phyloP scores from a whole-genome alignment of 1,140 invertebrate species.

The Polypedilum pembai region DNA sequence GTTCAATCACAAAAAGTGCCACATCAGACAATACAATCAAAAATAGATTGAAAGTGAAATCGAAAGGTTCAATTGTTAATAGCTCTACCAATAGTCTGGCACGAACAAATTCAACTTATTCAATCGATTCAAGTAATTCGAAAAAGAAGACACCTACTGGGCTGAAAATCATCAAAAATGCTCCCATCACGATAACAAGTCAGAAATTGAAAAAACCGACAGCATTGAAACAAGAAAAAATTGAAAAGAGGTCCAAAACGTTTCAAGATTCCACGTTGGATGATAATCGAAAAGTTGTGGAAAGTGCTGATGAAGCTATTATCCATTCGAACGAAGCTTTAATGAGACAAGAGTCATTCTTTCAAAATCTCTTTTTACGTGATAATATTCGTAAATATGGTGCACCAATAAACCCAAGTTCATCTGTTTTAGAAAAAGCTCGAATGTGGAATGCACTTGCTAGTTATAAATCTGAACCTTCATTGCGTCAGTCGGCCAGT shows the following conservation, averaged over 20 bases:
- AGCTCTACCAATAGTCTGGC: constrained; percentile 39
- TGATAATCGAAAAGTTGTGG: constrained; percentile 43
- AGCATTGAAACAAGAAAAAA: constrained; percentile 32
- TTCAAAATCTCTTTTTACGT: constrained; percentile 60
- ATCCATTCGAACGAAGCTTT: constrained; percentile 48
- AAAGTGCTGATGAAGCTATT: constrained; percentile 27
- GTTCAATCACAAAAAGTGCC: background rate
- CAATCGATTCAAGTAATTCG: constrained; percentile 36
- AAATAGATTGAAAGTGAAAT: constrained; percentile 33
- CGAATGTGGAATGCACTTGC: constrained; percentile 33
- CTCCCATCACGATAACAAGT: constrained; percentile 21
- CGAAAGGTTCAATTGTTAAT: constrained; percentile 38
- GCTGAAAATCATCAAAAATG: constrained; percentile 28
- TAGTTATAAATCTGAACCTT: background rate
- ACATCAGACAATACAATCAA: constrained; percentile 24
- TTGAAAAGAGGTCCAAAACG: constrained; percentile 30
- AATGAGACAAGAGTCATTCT: constrained; percentile 53
- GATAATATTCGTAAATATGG: constrained; percentile 40
- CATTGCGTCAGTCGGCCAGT: constrained; percentile 47
- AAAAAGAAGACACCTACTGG: constrained; percentile 33
- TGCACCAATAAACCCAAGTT: constrained; percentile 43
- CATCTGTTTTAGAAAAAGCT: constrained; percentile 55
- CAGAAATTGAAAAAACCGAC: constrained; percentile 29
- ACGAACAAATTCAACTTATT: constrained; percentile 41
- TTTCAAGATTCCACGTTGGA: constrained; percentile 31